These are phyloP conservation scores for Syngnathus floridae DNA, from an alignment of 2,113 vertebrate species.

Conservation along the genomic window DNA sequence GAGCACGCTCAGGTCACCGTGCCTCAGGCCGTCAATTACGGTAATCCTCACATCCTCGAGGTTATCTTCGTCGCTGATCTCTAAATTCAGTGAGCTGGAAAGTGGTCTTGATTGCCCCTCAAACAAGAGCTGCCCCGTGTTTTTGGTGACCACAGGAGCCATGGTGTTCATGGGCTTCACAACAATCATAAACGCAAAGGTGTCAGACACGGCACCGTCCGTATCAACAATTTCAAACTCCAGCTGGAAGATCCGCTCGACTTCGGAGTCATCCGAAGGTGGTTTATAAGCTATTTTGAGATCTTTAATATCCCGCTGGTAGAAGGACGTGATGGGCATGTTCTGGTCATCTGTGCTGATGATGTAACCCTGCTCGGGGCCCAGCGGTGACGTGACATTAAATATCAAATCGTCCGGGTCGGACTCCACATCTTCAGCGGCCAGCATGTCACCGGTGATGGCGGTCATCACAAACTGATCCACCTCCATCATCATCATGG, in stretches of 20 bases:
- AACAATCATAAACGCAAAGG: slow-evolving; percentile 77
- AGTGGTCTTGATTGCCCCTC: slow-evolving; percentile 75
- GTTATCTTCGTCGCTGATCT: slow-evolving; percentile 75
- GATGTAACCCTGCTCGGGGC: slow-evolving; percentile 78
- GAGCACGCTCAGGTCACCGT: slow-evolving; percentile 65
- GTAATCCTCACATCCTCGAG: slow-evolving; percentile 70
- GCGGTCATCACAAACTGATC: slow-evolving; percentile 96
- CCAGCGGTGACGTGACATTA: slow-evolving; percentile 85
- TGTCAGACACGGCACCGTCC: slow-evolving; percentile 70
- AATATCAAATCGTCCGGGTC: slow-evolving; percentile 81
- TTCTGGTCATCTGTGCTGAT: slow-evolving; percentile 77
- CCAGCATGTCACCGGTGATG: slow-evolving; percentile 89
- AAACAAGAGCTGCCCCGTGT: slow-evolving; percentile 74
- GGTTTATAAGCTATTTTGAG: slow-evolving; percentile 79
- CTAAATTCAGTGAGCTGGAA: slow-evolving; percentile 66
- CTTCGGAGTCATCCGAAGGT: slow-evolving; percentile 61
- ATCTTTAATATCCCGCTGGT: slow-evolving; percentile 76
- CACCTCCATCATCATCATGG: slow-evolving; percentile 98
- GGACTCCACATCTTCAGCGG: slow-evolving; percentile 85
- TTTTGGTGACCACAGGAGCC: slow-evolving; percentile 70
- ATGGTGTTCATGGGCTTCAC: slow-evolving; percentile 77
- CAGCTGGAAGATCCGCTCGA: slow-evolving; percentile 73
- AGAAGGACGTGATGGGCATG: slow-evolving; percentile 74
- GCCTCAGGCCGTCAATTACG: slow-evolving; percentile 66
- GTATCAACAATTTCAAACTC: slow-evolving; percentile 74